These are phyloP conservation scores for Bettongia penicillata DNA, from an alignment of 2,113 vertebrate species.

Conservation along the genomic window DNA sequence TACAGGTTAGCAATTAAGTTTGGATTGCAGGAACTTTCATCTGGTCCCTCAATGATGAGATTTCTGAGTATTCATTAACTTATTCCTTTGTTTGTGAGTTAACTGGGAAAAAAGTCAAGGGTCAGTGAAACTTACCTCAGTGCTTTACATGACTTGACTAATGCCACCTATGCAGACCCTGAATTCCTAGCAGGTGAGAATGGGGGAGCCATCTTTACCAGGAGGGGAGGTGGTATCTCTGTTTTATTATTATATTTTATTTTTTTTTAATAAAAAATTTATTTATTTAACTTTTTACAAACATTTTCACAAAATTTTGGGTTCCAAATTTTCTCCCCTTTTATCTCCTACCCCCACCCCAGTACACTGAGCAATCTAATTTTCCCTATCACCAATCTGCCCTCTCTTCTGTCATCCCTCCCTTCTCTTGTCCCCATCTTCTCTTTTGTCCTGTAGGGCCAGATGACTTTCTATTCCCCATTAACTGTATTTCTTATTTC, in stretches of 20 bases:
- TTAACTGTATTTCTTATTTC: no score
- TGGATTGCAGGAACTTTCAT: background rate
- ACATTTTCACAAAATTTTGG: no score
- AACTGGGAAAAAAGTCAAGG: background rate
- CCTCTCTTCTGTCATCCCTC: no score
- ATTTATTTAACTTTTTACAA: no score
- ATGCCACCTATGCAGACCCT: background rate
- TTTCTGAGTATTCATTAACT: background rate
- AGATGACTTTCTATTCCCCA: no score
- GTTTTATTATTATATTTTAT: background rate
- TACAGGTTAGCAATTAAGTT: background rate
- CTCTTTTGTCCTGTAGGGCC: no score
- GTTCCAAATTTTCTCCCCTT: no score
- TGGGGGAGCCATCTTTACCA: background rate
- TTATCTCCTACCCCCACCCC: no score
- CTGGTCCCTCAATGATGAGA: background rate
- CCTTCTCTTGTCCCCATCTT: no score
- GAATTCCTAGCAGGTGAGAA: background rate
- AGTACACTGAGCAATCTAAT: no score
- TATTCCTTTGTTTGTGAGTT: background rate
- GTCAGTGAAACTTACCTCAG: background rate
- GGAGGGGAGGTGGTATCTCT: background rate
- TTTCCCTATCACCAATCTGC: no score
- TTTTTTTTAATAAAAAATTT: no score
- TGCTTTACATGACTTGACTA: background rate